These are phyloP conservation scores for Periophthalmus magnuspinnatus DNA, from an alignment of 2,797 vertebrate genomes.

Conservation along the genomic window DNA sequence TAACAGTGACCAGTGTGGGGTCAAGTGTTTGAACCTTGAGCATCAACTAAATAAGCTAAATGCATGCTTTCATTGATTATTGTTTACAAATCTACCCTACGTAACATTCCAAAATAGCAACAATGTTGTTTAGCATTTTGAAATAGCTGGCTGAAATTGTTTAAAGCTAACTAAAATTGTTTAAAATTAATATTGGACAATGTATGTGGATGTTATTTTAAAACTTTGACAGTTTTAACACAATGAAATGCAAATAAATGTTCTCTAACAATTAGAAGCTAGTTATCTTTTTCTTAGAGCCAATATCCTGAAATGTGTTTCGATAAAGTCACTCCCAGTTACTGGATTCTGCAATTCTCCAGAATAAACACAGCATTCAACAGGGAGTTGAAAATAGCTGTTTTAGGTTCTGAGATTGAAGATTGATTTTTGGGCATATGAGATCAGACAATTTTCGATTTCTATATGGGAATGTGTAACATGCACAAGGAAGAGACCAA, in stretches of 20 bases:
- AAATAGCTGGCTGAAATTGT: no score
- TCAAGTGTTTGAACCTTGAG: constrained; percentile 24
- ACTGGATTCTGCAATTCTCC: not conserved
- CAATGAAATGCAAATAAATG: not conserved
- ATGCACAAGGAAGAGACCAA: constrained; percentile 9
- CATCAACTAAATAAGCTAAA: not conserved
- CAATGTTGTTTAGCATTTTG: no score
- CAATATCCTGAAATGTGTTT: not conserved
- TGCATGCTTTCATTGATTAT: not conserved
- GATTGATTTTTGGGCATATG: constrained; percentile 5
- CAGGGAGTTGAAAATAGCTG: not conserved
- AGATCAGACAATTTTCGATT: not conserved
- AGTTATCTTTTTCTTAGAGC: not conserved
- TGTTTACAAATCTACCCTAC: not conserved
- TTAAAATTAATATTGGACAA: not conserved
- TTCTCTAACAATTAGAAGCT: not conserved
- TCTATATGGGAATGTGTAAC: constrained; percentile 45
- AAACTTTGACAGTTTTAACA: not conserved
- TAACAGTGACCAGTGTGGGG: constrained; percentile 15
- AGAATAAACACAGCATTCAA: not conserved
- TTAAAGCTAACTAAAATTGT: no score
- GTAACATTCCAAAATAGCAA: not conserved
- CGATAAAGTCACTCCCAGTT: not conserved
- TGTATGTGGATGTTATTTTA: not conserved
- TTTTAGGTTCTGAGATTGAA: not conserved